Percentiles rank a stretch among this genome's conserved stretches.
These are phyloP conservation scores for Petrocephalus schoutedeni DNA, from an alignment of 2,797 vertebrate species.

Conservation along the genomic window DNA sequence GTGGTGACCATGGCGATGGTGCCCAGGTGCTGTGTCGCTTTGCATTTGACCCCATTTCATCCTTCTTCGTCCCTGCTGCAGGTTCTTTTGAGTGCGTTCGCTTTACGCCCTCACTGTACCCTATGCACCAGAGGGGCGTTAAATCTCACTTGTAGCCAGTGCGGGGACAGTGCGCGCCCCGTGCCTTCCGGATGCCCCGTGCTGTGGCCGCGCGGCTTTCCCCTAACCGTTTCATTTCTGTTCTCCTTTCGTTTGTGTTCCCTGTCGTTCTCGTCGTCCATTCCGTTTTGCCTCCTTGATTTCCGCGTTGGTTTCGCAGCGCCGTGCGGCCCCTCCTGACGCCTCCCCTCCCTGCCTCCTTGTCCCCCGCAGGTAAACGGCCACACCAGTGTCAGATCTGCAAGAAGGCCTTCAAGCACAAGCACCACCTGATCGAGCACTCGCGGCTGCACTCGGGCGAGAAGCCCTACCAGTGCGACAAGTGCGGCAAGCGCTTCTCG, in stretches of 20 bases:
- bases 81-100: constrained; percentile 52
- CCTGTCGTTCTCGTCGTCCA: constrained; percentile 21
- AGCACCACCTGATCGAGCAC: constrained; percentile 96
- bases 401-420: constrained; percentile 98
- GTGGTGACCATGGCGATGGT: constrained; percentile 13
- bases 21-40: constrained; percentile 18
- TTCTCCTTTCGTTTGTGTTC: constrained; percentile 26
- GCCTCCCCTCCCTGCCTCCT: not conserved
- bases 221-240: constrained; percentile 26
- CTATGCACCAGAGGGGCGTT: constrained; percentile 57
- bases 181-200: not conserved
- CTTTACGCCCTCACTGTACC: constrained; percentile 48
- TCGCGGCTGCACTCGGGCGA: constrained; percentile 94
- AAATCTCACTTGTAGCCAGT: constrained; percentile 34
- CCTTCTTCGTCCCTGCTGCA: constrained; percentile 48
- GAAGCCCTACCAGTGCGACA: constrained; percentile 97
- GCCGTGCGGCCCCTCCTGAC: not conserved
- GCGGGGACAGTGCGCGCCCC: not conserved
- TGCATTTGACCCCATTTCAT: constrained; percentile 27
- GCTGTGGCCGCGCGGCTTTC: not conserved
- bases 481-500: constrained; percentile 95
- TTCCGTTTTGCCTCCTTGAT: constrained; percentile 8
- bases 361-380: constrained; percentile 76
- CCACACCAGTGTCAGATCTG: constrained; percentile 97
- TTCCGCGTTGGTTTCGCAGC: constrained; percentile 4